Evolutionary conservation across 2,113 vertebrate species (phyloP).

Genomic region (Condylura cristata): DNA sequence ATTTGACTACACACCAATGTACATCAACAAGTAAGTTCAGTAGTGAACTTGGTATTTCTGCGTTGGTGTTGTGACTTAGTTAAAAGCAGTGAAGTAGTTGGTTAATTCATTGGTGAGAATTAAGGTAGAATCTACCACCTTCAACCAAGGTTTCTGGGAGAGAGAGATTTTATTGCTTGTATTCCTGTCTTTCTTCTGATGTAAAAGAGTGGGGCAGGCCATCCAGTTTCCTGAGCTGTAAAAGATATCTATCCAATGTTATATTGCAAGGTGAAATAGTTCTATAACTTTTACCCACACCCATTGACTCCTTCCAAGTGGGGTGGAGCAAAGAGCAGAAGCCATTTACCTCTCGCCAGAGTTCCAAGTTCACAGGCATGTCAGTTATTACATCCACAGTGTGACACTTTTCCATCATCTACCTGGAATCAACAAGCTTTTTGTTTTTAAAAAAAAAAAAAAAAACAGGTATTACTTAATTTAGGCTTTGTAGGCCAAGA

Average conservation of each 20-base stretch:
- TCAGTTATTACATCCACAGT: not conserved
- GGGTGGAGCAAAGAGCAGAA: not conserved
- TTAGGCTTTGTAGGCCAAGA: slow-evolving; percentile 6
- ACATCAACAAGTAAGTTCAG: not conserved
- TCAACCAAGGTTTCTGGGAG: not conserved
- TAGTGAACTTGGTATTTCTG: not conserved
- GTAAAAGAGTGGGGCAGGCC: not conserved
- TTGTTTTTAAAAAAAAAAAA: too few species aligned
- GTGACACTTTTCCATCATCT: not conserved
- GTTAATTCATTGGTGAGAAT: not conserved
- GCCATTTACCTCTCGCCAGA: not conserved
- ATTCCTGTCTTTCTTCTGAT: not conserved
- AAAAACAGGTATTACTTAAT: not conserved
- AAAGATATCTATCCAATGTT: not conserved
- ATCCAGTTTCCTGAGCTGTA: slow-evolving; percentile 50
- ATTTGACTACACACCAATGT: not conserved
- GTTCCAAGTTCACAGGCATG: not conserved
- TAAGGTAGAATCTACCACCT: not conserved
- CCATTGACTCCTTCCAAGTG: not conserved
- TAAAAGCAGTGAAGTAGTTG: not conserved
- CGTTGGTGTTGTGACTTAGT: not conserved
- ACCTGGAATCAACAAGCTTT: not conserved
- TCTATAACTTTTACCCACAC: not conserved
- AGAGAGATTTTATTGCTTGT: not conserved
- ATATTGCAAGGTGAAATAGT: not conserved